These are phyloP conservation scores for Mythimna lalbum DNA, from an alignment of 2,888 invertebrate genomes.

Conservation along the genomic window DNA sequence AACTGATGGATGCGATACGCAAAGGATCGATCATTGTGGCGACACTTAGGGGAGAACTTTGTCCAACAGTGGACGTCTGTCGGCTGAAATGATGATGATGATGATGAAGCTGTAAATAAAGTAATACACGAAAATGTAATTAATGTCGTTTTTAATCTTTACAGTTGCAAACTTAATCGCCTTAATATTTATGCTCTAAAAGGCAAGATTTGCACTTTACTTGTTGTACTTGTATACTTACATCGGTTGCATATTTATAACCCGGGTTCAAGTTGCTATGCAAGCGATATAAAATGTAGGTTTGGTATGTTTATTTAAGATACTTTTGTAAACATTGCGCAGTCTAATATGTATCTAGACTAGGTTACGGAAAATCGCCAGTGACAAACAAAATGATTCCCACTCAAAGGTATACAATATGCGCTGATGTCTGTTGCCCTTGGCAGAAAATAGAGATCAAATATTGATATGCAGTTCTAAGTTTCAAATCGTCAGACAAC, in stretches of 20 bases:
- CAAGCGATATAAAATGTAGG: conserved; percentile 15
- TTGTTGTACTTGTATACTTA: background rate
- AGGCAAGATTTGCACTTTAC: conserved; percentile 3
- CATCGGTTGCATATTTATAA: conserved; percentile 9
- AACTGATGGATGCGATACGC: no score
- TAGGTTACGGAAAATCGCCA: background rate
- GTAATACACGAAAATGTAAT: conserved; percentile 4
- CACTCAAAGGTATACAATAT: no score
- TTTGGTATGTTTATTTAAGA: conserved; percentile 3
- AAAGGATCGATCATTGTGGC: no score
- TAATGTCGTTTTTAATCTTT: background rate
- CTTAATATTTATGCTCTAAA: background rate
- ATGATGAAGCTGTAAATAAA: background rate
- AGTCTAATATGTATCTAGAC: no score
- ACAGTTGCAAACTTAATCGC: background rate
- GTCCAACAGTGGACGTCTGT: no score
- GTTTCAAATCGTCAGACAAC: no score
- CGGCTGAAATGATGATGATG: no score
- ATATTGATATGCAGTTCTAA: no score
- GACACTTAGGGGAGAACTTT: no score
- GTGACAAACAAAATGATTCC: background rate
- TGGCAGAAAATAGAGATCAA: no score
- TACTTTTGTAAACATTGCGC: background rate
- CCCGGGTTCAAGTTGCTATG: background rate
- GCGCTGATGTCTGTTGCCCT: no score